Conservation (phyloP, 1,140 invertebrate genomes). For the Chymomyza costata region DNA sequence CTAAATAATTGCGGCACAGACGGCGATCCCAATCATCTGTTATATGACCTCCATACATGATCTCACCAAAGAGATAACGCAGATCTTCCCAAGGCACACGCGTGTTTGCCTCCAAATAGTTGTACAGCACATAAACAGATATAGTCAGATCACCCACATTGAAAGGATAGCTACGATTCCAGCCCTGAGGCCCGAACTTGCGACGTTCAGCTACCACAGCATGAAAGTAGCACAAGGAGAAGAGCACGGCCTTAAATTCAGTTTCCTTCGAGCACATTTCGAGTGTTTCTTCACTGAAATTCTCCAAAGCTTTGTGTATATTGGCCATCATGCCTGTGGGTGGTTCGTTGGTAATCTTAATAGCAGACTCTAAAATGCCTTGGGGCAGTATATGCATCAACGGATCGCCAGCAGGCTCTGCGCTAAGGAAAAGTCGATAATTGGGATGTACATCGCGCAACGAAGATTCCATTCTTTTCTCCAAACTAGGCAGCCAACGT, state of each 20-base stretch:
- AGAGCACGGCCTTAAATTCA: slow-evolving; percentile 95
- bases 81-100: slow-evolving; percentile 95
- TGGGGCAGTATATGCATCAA: slow-evolving; percentile 79
- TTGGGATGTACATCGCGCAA: slow-evolving; percentile 82
- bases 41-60: slow-evolving; percentile 98
- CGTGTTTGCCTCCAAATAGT: slow-evolving; percentile 93
- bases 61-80: slow-evolving; percentile 94
- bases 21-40: slow-evolving; percentile 96
- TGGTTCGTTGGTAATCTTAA: slow-evolving; percentile 97
- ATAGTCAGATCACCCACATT: slow-evolving; percentile 94
- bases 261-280: slow-evolving; percentile 95
- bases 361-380: slow-evolving; percentile 94
- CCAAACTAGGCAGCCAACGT: slow-evolving; percentile 90
- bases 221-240: slow-evolving; percentile 96
- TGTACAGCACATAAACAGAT: slow-evolving; percentile 92
- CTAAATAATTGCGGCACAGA: slow-evolving; percentile 90
- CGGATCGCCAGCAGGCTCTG: slow-evolving; percentile 78
- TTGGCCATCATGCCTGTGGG: slow-evolving; percentile 96
- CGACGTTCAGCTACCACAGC: slow-evolving; percentile 93
- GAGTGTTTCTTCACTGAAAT: slow-evolving; percentile 94
- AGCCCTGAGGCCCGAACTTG: slow-evolving; percentile 96
- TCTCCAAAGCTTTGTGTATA: slow-evolving; percentile 94
- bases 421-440: slow-evolving; percentile 82
- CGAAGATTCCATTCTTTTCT: slow-evolving; percentile 92
- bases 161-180: slow-evolving; percentile 90